These are phyloP conservation scores for Perizoma affinitatum DNA, from an alignment of 2,888 invertebrate genomes.

Conservation along the genomic window DNA sequence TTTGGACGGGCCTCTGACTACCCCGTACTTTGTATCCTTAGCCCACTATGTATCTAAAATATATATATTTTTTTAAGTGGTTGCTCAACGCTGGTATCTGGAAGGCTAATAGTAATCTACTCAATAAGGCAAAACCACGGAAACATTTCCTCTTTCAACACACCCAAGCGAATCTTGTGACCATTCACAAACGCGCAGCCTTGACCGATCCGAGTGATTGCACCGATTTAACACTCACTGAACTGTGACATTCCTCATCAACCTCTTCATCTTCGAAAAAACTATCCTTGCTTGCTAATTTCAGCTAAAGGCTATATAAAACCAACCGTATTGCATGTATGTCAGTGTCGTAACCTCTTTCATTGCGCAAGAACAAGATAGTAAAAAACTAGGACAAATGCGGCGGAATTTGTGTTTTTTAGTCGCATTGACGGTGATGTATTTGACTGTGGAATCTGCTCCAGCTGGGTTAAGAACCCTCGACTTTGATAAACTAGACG, in stretches of 20 bases:
- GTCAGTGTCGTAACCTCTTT: constrained; percentile 82
- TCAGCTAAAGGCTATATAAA: constrained; percentile 72
- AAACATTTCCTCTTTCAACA: constrained; percentile 8
- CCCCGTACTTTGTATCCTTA: no score
- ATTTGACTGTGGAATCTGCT: constrained; percentile 56
- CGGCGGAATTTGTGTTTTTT: constrained; percentile 61
- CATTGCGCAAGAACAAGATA: constrained; percentile 63
- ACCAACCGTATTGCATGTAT: constrained; percentile 67
- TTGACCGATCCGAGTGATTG: constrained; percentile 68
- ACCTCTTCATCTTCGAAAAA: constrained; percentile 59
- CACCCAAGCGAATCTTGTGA: constrained; percentile 13
- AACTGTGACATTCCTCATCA: constrained; percentile 56
- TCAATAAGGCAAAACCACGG: background rate
- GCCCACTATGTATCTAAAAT: no score
- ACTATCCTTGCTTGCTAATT: constrained; percentile 67
- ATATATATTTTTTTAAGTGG: no score
- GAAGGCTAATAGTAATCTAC: no score
- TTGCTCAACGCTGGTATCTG: no score
- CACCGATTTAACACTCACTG: constrained; percentile 61
- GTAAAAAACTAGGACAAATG: constrained; percentile 63
- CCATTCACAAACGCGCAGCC: constrained; percentile 42
- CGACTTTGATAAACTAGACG: constrained; percentile 64
- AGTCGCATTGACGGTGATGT: constrained; percentile 59
- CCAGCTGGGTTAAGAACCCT: constrained; percentile 56
- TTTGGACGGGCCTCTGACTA: no score